A percentile compares a stretch with the other conserved stretches of the same genome.
These are phyloP conservation scores for Rhagologus leucostigma DNA, from an alignment of 2,113 vertebrate species.

Conservation along the genomic window DNA sequence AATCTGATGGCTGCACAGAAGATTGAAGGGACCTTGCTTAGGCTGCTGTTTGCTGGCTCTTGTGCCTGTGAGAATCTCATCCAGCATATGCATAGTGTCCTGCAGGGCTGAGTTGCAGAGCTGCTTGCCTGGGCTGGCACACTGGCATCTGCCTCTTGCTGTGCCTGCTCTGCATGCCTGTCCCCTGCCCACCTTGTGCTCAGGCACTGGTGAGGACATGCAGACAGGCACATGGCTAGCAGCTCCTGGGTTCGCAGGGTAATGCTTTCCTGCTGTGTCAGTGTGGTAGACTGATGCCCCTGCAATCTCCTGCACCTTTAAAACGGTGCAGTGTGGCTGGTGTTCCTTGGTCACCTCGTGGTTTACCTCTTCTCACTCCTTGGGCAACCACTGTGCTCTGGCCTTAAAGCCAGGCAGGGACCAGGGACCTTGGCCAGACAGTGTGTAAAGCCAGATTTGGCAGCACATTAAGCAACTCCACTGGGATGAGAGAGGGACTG, in stretches of 20 bases:
- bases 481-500: background rate
- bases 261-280: background rate
- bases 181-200: background rate
- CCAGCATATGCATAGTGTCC: rapidly evolving
- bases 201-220: background rate
- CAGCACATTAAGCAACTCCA: background rate
- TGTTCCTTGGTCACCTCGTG: background rate
- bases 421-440: background rate
- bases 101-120: background rate
- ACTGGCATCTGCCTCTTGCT: background rate
- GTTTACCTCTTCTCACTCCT: background rate
- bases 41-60: background rate
- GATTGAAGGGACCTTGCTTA: background rate
- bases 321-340: background rate
- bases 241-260: background rate
- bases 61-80: background rate
- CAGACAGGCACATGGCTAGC: background rate
- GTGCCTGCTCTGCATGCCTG: background rate
- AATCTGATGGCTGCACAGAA: background rate
- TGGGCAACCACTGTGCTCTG: background rate
- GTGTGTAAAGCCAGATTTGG: background rate
- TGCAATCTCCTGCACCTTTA: background rate
- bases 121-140: background rate
- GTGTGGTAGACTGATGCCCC: background rate
- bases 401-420: background rate